These are phyloP conservation scores for Morpho deidamia DNA, from an alignment of 2,888 invertebrate species.

Conservation along the genomic window DNA sequence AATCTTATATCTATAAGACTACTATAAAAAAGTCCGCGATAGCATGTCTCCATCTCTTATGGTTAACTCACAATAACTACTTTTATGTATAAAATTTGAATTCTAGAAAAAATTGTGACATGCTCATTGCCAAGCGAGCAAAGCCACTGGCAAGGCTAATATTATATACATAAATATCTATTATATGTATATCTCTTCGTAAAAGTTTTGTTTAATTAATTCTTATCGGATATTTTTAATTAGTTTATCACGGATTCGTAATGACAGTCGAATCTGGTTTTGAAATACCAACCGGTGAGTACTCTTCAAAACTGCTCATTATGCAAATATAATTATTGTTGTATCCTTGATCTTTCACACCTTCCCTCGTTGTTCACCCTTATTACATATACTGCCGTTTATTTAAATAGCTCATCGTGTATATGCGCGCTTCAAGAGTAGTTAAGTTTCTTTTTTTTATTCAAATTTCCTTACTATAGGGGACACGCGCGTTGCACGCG, in stretches of 20 bases:
- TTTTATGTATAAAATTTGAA: no score
- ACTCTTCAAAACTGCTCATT: conserved; percentile 44
- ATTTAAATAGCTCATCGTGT: conserved; percentile 41
- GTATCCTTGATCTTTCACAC: conserved; percentile 58
- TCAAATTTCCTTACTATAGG: conserved; percentile 66
- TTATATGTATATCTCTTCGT: no score
- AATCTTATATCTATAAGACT: no score
- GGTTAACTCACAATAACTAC: no score
- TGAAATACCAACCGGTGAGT: conserved; percentile 64
- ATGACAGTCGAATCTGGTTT: conserved; percentile 42
- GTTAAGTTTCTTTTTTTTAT: conserved; percentile 44
- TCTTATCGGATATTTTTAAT: no score
- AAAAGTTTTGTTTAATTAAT: no score
- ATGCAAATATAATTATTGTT: conserved; percentile 53
- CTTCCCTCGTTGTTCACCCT: conserved; percentile 49
- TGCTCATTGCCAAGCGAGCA: no score
- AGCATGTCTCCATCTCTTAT: no score
- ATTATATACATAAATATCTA: no score
- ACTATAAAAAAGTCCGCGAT: no score
- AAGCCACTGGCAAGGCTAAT: no score
- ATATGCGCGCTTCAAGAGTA: conserved; percentile 49
- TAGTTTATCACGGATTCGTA: conserved; percentile 27
- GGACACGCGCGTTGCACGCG: conserved; percentile 70
- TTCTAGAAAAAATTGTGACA: no score
- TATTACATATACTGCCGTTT: conserved; percentile 26